Conservation (phyloP, 2,888 invertebrate genomes). For the Drymonia ruficornis region DNA sequence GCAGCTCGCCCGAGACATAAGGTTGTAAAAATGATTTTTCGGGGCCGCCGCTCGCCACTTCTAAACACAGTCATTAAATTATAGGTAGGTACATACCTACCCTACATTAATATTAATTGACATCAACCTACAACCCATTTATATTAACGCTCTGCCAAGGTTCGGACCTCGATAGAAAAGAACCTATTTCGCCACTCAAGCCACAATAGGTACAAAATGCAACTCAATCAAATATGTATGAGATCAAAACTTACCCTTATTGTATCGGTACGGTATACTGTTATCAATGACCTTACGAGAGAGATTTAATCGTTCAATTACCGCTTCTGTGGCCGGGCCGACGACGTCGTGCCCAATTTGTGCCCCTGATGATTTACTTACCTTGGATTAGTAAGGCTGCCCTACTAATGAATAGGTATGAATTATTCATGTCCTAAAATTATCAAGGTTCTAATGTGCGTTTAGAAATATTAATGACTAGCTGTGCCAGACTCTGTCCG, state of each 20-base stretch:
- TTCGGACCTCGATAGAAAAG: background rate
- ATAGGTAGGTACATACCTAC: no score
- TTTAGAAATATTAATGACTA: no score
- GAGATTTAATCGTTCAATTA: constrained; percentile 54
- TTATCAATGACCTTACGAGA: constrained; percentile 47
- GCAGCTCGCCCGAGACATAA: no score
- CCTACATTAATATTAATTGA: no score
- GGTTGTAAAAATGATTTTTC: no score
- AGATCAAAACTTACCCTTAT: constrained; percentile 43
- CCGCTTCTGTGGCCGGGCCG: constrained; percentile 38
- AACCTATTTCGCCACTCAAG: constrained; percentile 4
- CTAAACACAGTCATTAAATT: no score
- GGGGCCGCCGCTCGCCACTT: no score
- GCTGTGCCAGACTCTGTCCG: no score
- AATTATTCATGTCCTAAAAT: background rate
- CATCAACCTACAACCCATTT: no score
- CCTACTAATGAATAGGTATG: background rate
- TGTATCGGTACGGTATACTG: constrained; percentile 33
- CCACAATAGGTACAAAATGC: constrained; percentile 23
- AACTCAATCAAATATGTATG: constrained; percentile 39
- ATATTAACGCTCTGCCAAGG: background rate
- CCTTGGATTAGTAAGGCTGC: constrained; percentile 1
- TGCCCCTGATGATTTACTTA: background rate
- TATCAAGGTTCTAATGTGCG: no score
- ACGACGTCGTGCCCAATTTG: constrained; percentile 11